Base-by-base conservation (phyloP, 37 sponge, comb jelly and placozoan species). In the Crambe crambe region DNA sequence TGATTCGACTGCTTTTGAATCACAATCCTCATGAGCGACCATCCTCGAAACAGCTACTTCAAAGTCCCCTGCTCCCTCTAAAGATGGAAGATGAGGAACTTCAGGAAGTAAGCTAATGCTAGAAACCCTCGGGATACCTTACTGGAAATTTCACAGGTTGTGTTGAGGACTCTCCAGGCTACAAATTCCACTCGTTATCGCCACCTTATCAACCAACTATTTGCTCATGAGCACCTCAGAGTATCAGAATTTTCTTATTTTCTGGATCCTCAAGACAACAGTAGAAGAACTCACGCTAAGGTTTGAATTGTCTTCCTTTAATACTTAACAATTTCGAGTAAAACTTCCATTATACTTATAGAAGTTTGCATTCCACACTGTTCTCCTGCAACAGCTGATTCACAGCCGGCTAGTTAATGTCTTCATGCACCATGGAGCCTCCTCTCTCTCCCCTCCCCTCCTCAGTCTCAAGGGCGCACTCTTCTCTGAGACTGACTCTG, bases 31-130 rank as follows among this genome's bases (percentile, higher is more conserved):
- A 82, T 20, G 81, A 86, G 58, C 81, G 97, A 18, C 97, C 97
- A 5, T 63, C 90, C 15, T 85, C 95, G 37, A 80, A 86, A 38
- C 87, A 94, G 42, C 80, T 97, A 38, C 84, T 94, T 18, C 82
- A 81, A 44, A 91, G 85, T 77, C 76, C 82, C n/a, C 78, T 80
- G n/a, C 77, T 97, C 3, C 97, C 97, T 30, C 74, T 73, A 17
- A 91, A 94, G 56, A 86, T 97, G 82, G 97, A 89, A 42, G 97
- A 97, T 31, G 82, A 86, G 42, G 82, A 94, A 32, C 75, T 96
- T 17, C 76, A 86, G n/a, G 89, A 93, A 54, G 97, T 95, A 3
- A 42, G 83, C 2, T 2, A 25, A 18, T 2, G 17, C 35, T 60
- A 20, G 9, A 18, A 51, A 15, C 54, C 9, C 9, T 9, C 54